Conservation (phyloP, 2,113 vertebrate genomes). For the Halcyon senegalensis region DNA sequence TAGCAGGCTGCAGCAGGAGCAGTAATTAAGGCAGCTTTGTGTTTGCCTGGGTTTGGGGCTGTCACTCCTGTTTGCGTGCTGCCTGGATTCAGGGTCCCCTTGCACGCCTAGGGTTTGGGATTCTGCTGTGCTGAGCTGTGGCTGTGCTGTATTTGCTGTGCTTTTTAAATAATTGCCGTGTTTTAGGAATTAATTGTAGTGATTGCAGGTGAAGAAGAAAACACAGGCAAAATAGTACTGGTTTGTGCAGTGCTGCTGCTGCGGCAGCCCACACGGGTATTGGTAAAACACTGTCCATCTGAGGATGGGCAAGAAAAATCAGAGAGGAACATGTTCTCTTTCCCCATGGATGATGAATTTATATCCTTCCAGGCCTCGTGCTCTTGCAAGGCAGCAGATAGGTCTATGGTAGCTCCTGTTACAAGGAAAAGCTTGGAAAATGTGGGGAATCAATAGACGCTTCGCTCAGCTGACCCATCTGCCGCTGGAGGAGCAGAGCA, state of each 20-base stretch:
- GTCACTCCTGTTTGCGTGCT: background rate
- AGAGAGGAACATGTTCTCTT: background rate
- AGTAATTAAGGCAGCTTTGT: conserved; percentile 16
- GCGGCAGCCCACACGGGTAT: fast-evolving
- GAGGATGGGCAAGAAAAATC: background rate
- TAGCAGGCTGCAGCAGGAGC: background rate
- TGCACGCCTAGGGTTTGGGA: background rate
- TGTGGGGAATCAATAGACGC: fast-evolving
- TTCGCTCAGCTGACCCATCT: too few species aligned
- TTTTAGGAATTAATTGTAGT: background rate
- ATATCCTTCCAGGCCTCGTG: background rate
- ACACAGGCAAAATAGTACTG: background rate
- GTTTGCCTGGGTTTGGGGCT: background rate
- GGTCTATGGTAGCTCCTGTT: background rate
- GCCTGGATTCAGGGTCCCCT: background rate
- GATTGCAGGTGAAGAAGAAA: background rate
- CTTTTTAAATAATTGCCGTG: background rate
- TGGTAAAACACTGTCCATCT: fast-evolving
- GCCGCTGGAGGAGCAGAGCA: background rate
- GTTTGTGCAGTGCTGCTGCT: background rate
- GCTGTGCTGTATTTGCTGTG: fast-evolving
- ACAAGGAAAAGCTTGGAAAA: background rate
- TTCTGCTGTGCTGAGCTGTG: background rate
- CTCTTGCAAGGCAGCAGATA: background rate
- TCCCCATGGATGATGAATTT: background rate